Evolutionary conservation across 1,140 invertebrate species (phyloP).

Genomic region (Colletes latitarsis): DNA sequence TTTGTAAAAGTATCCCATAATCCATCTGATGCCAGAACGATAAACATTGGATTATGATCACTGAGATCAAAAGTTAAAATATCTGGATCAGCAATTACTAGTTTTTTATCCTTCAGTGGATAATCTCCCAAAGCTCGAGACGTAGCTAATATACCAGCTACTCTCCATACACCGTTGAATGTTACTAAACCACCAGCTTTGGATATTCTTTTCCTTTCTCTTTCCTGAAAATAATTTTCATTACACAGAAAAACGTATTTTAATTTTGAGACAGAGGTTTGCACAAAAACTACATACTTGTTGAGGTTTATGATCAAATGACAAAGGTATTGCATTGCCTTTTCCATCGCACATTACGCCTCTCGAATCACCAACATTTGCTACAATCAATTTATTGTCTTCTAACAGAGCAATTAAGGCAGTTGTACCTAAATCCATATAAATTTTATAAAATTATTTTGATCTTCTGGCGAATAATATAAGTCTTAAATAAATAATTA

Average conservation of each 20-base stretch:
- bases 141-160: slow-evolving; percentile 97
- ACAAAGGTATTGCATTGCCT: slow-evolving; percentile 94
- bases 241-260: background rate
- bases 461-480: slow-evolving; percentile 11
- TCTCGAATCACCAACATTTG: slow-evolving; percentile 97
- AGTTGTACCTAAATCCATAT: slow-evolving; percentile 88
- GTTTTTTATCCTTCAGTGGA: slow-evolving; percentile 95
- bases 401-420: slow-evolving; percentile 94
- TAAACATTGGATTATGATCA: slow-evolving; percentile 92
- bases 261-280: slow-evolving; percentile 3
- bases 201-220: slow-evolving; percentile 93
- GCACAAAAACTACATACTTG: slow-evolving; percentile 83
- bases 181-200: slow-evolving; percentile 96
- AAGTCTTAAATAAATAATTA: slow-evolving; percentile 65
- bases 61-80: slow-evolving; percentile 95
- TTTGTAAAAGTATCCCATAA: slow-evolving; percentile 98
- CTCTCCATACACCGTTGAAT: slow-evolving; percentile 98
- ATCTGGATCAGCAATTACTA: slow-evolving; percentile 97
- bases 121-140: slow-evolving; percentile 97
- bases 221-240: slow-evolving; percentile 82
- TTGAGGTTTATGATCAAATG: slow-evolving; percentile 98
- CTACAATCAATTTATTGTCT: slow-evolving; percentile 91
- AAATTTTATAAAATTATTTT: slow-evolving; percentile 22
- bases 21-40: slow-evolving; percentile 96
- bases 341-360: slow-evolving; percentile 96